A percentile compares a stretch with the other conserved stretches of the same genome.
Conservation (phyloP, 2,113 vertebrate species). For the Dendropsophus ebraccatus region DNA sequence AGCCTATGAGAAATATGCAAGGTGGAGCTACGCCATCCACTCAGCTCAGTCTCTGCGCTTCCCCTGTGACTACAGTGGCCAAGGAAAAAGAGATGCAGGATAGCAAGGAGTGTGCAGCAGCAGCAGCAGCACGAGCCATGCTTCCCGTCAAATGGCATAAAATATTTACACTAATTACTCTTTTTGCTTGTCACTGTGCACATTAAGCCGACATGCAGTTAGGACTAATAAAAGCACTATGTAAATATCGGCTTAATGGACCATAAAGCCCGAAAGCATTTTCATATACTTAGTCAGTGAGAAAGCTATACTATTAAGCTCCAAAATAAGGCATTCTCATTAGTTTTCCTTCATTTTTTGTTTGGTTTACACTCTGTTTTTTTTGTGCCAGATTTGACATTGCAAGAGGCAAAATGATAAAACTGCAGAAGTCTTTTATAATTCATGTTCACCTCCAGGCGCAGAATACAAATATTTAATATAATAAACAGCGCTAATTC, state of each 20-base stretch:
- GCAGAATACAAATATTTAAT: neutral
- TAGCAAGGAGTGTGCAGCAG: neutral
- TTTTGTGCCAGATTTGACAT: slow-evolving; percentile 13
- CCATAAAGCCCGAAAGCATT: slow-evolving; percentile 43
- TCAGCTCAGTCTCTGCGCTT: slow-evolving; percentile 30
- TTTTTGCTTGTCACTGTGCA: slow-evolving; percentile 53
- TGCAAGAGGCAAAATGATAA: neutral
- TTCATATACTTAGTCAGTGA: slow-evolving; percentile 46
- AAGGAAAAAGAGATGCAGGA: slow-evolving; percentile 43
- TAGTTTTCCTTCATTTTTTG: slow-evolving; percentile 5
- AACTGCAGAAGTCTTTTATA: slow-evolving; percentile 14
- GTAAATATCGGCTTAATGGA: slow-evolving; percentile 58
- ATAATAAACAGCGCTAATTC: neutral
- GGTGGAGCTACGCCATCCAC: slow-evolving; percentile 46
- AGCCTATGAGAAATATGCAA: slow-evolving; percentile 46
- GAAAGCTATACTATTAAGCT: slow-evolving; percentile 32
- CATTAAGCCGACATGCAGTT: slow-evolving; percentile 51
- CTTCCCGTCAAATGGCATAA: slow-evolving; percentile 47
- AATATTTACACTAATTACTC: slow-evolving; percentile 54
- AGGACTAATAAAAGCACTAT: slow-evolving; percentile 52
- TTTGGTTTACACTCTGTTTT: neutral
- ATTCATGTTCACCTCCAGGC: slow-evolving; percentile 24
- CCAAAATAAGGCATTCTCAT: slow-evolving; percentile 20
- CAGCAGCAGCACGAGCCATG: slow-evolving; percentile 24
- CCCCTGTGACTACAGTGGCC: slow-evolving; percentile 43